Percentiles rank a stretch among this genome's conserved stretches.
Conservation (phyloP, 2,888 invertebrate species). For the Autographa gamma region DNA sequence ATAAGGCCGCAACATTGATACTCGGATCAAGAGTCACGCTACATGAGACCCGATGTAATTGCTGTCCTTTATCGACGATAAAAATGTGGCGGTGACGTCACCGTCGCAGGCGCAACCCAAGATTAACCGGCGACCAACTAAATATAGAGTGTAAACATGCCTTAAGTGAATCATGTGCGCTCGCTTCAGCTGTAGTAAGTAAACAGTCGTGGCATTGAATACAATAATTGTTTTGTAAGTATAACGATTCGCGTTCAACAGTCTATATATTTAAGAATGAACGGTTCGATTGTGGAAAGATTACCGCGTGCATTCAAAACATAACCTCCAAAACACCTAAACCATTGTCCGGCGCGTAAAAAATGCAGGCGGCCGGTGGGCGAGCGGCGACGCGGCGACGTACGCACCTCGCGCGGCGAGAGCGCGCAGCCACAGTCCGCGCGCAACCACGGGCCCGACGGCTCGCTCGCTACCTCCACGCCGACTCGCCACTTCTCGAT, state of each 20-base stretch:
- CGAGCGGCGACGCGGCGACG: slow-evolving; percentile 48
- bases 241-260: slow-evolving; percentile 12
- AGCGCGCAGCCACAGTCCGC: slow-evolving; percentile 71
- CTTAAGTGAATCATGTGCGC: slow-evolving; percentile 77
- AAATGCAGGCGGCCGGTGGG: slow-evolving; percentile 76
- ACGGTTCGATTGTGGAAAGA: slow-evolving; percentile 22
- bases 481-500: slow-evolving; percentile 71
- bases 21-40: slow-evolving; percentile 47
- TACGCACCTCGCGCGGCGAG: slow-evolving; percentile 50
- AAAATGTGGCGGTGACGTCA: slow-evolving; percentile 79
- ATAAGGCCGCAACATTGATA: slow-evolving; percentile 32
- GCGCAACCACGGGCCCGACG: slow-evolving; percentile 70
- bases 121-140: slow-evolving; percentile 72
- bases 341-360: slow-evolving; percentile 80
- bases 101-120: slow-evolving; percentile 73
- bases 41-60: slow-evolving; percentile 68
- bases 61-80: slow-evolving; percentile 71
- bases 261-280: slow-evolving; percentile 9
- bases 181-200: slow-evolving; percentile 70
- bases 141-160: slow-evolving; percentile 81
- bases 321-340: slow-evolving; percentile 83
- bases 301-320: slow-evolving; percentile 71
- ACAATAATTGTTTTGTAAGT: slow-evolving; percentile 36
- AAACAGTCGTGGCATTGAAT: slow-evolving; percentile 65
- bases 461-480: slow-evolving; percentile 68